A percentile compares a stretch with the other conserved stretches of the same genome.
phyloP scores from a whole-genome alignment of 2,113 vertebrate genomes.

The Paramormyrops kingsleyae region DNA sequence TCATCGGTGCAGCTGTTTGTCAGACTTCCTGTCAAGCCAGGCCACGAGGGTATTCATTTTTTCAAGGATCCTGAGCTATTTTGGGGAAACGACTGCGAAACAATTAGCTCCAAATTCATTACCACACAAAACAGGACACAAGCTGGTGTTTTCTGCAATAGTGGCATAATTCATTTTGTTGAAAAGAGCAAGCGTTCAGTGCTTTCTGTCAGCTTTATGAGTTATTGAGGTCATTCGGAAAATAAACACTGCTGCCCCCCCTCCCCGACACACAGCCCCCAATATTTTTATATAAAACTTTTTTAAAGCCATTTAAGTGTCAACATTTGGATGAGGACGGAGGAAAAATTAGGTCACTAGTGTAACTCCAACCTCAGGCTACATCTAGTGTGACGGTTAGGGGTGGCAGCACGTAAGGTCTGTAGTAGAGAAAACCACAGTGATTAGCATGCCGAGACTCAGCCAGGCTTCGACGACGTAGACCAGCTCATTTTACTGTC shows the following conservation, averaged over 20 bases:
- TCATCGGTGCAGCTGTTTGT: neutral
- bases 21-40: neutral
- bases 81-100: neutral
- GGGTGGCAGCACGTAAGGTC: neutral
- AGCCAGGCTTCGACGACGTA: neutral
- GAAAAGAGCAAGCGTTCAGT: neutral
- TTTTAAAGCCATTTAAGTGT: neutral
- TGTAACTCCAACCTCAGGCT: conserved; percentile 18
- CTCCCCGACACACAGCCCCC: neutral
- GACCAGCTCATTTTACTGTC: neutral
- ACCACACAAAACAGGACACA: neutral
- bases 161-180: neutral
- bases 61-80: neutral
- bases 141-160: neutral
- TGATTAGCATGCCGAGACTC: neutral
- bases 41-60: no score
- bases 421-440: conserved; percentile 18
- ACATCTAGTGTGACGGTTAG: conserved; percentile 13
- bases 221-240: conserved; percentile 14
- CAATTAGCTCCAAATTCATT: neutral
- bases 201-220: conserved; percentile 7
- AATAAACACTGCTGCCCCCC: neutral
- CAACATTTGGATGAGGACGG: conserved; percentile 18
- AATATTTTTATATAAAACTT: neutral
- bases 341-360: conserved; percentile 7